These are phyloP conservation scores for Isotomurus palustris DNA, from an alignment of 2,888 invertebrate species.

Conservation along the genomic window DNA sequence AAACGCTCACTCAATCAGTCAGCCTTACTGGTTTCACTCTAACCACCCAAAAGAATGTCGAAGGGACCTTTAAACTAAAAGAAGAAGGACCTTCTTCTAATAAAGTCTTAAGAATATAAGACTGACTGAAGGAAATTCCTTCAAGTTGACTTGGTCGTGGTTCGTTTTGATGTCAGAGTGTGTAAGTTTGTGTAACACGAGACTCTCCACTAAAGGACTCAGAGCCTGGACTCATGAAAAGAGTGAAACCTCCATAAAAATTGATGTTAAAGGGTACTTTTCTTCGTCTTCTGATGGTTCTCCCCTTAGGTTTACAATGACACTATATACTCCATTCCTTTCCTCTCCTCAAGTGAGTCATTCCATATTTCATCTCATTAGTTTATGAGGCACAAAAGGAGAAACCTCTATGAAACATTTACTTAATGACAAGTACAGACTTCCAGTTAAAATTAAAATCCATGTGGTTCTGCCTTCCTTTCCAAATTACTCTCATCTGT, in stretches of 20 bases:
- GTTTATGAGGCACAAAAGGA: conserved; percentile 35
- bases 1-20: too few species aligned
- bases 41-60: too few species aligned
- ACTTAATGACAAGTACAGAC: conserved; percentile 14
- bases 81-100: too few species aligned
- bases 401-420: neutral
- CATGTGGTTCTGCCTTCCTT: conserved; percentile 10
- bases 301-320: too few species aligned
- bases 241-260: conserved; percentile 25
- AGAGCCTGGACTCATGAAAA: conserved; percentile 13
- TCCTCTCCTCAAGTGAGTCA: conserved; percentile 40
- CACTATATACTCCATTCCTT: too few species aligned
- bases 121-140: too few species aligned
- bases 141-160: too few species aligned
- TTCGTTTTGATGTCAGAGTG: too few species aligned
- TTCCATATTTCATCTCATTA: conserved; percentile 45
- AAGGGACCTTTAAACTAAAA: too few species aligned
- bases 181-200: conserved; percentile 21
- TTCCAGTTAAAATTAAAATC: neutral
- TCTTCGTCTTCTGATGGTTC: conserved; percentile 24
- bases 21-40: too few species aligned
- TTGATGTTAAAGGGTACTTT: conserved; percentile 35
- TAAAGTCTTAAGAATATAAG: too few species aligned
- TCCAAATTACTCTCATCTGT: conserved; percentile 3
- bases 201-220: conserved; percentile 9